Evolutionary conservation across 2,888 invertebrate genomes (phyloP).

Genomic region (Drosophila emarginata): DNA sequence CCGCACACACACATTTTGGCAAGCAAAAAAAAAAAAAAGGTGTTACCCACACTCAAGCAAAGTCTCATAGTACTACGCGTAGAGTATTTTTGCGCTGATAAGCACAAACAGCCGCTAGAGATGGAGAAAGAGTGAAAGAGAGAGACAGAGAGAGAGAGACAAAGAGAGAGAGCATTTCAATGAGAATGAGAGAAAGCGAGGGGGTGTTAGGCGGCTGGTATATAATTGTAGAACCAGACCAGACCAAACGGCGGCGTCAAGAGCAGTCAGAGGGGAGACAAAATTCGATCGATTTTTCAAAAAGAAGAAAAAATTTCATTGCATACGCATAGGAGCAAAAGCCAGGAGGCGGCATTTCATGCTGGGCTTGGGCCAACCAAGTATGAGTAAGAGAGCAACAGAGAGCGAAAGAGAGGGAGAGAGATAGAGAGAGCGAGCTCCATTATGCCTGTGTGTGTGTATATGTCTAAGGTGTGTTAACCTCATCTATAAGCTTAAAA

Average conservation of each 20-base stretch:
- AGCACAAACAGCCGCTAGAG: slow-evolving; percentile 43
- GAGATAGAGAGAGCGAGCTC: slow-evolving; percentile 32
- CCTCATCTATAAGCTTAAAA: slow-evolving; percentile 57
- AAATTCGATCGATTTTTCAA: slow-evolving; percentile 78
- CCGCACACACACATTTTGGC: slow-evolving; percentile 53
- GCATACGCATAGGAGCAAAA: slow-evolving; percentile 67
- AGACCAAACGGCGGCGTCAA: slow-evolving; percentile 8
- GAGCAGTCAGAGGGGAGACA: slow-evolving; percentile 12
- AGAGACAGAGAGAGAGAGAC: neutral
- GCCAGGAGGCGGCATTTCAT: slow-evolving; percentile 43
- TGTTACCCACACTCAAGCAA: slow-evolving; percentile 35
- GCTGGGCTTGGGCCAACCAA: slow-evolving; percentile 42
- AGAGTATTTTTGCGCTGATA: slow-evolving; percentile 69
- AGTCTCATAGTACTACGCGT: slow-evolving; percentile 54
- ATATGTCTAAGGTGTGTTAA: slow-evolving; percentile 82
- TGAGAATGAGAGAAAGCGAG: slow-evolving; percentile 3
- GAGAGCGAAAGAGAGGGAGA: neutral
- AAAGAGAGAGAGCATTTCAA: neutral
- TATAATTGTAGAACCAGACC: slow-evolving; percentile 49
- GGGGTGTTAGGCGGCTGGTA: slow-evolving; percentile 20
- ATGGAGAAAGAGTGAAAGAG: slow-evolving; percentile 14
- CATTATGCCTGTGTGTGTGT: slow-evolving; percentile 69
- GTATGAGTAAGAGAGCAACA: neutral
- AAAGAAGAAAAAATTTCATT: slow-evolving; percentile 54
- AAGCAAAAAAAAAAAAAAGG: slow-evolving; percentile 58